Base-by-base conservation (phyloP, 2,113 vertebrate species). In the Atlantisia rogersi region DNA sequence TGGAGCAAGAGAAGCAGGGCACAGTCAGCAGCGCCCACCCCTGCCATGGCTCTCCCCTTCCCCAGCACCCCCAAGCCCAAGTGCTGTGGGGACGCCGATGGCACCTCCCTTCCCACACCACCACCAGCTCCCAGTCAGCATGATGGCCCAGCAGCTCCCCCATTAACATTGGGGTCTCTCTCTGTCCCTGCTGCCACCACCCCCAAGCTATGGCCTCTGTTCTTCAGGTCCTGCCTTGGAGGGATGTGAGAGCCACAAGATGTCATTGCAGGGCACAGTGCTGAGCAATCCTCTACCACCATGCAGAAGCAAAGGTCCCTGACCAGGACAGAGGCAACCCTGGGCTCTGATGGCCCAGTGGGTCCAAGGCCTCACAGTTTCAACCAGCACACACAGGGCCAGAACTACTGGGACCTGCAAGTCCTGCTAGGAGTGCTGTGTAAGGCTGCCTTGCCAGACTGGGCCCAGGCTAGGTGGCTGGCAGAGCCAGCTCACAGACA, bases 1-100 rank as follows among this genome's bases (percentile, higher is more conserved):
- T 99, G 97, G 10, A 96, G 82, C 1, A 15, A 93, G 18, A 88
- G 28, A 74, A 92, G n/a, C 25, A 12, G 15, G 11, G 3, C 2
- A 75, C 1, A 1, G 82, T 97, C 82, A 96, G 92, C 74, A 84
- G 67, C 0, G 15, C 70, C 50, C 86, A 84, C 21, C 31, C 58
- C 64, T 32, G 80, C 1, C 2, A 31, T 0, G 0, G 10, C 7
- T 24, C 63, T 64, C 25, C 53, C 69, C 60, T 11, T 37, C 25
- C 74, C 39, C 80, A 59, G 35, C 52, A 39, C 21, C 5, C 0
- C 55, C 48, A 6, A 40, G 42, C 29, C 58, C 58, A 4, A 10
- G 12, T 14, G 14, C 39, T 26, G 29, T 0, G 2, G 26, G 44
- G 53, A 59, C 21, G 18, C 22, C 0, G 0, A 16, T 6, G 21